Conservation (phyloP, 2,113 vertebrate genomes). For the Dissostichus mawsoni region DNA sequence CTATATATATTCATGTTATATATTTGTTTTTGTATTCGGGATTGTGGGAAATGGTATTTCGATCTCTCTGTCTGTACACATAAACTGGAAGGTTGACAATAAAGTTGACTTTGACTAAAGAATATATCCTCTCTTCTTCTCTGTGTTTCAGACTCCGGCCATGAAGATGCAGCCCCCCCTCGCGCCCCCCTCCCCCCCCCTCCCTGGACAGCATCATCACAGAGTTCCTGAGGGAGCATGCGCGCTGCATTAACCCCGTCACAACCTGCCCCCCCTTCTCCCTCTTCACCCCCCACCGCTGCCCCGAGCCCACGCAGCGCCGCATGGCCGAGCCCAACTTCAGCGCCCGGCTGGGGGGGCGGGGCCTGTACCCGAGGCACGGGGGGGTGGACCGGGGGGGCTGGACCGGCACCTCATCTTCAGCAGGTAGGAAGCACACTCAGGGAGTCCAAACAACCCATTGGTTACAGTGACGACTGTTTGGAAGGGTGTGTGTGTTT, state of each 20-base stretch:
- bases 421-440: slow-evolving; percentile 86
- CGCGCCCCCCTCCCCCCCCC: slow-evolving; percentile 89
- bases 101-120: too few species aligned
- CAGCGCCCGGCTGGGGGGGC: slow-evolving; percentile 92
- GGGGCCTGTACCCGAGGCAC: slow-evolving; percentile 92
- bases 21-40: too few species aligned
- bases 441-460: too few species aligned
- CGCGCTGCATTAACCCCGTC: slow-evolving; percentile 97
- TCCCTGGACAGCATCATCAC: slow-evolving; percentile 98
- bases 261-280: slow-evolving; percentile 98
- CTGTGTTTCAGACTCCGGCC: slow-evolving; percentile 86
- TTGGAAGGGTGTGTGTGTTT: too few species aligned
- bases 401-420: slow-evolving; percentile 97
- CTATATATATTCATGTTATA: too few species aligned
- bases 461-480: too few species aligned
- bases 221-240: slow-evolving; percentile 96
- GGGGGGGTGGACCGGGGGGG: slow-evolving; percentile 93
- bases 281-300: slow-evolving; percentile 97
- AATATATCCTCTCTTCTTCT: too few species aligned
- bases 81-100: too few species aligned
- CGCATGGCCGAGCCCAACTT: slow-evolving; percentile 95
- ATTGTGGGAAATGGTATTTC: too few species aligned
- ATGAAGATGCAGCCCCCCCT: slow-evolving; percentile 94
- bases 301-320: slow-evolving; percentile 97
- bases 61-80: too few species aligned